Conservation (phyloP, 2,113 vertebrate genomes). For the Thymallus thymallus region DNA sequence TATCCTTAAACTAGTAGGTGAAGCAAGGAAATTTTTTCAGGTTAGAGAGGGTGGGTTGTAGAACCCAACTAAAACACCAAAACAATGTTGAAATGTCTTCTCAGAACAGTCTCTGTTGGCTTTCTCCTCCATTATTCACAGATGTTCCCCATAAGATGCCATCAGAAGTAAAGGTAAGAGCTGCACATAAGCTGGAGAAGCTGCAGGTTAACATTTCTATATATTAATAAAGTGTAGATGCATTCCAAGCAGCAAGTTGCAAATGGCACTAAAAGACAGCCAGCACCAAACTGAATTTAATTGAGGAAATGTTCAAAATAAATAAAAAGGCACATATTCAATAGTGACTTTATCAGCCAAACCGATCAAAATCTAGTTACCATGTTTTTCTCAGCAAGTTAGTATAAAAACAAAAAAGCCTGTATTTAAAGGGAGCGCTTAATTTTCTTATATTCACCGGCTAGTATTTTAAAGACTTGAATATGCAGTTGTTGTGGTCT, state of each 20-base stretch:
- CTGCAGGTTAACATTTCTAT: too few species aligned
- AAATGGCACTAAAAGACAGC: not conserved
- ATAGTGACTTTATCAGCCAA: not conserved
- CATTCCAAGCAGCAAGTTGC: not conserved
- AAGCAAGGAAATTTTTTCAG: not conserved
- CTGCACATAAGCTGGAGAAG: not conserved
- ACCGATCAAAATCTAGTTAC: not conserved
- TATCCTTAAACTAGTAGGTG: not conserved
- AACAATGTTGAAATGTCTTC: too few species aligned
- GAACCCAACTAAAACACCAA: too few species aligned
- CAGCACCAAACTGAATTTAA: not conserved
- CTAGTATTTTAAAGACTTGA: not conserved
- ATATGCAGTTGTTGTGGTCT: not conserved
- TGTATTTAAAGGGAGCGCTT: not conserved
- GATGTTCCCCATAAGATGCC: not conserved
- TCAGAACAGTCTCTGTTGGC: not conserved
- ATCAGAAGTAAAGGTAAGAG: not conserved
- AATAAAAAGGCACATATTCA: not conserved
- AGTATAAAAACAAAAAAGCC: not conserved
- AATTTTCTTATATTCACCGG: not conserved
- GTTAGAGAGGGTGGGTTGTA: too few species aligned
- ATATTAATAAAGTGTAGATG: not conserved
- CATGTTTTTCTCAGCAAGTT: not conserved
- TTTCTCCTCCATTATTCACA: conserved; percentile 9
- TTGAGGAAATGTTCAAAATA: not conserved